Conservation (phyloP, 2,113 vertebrate genomes). For the Mesitornis unicolor region DNA sequence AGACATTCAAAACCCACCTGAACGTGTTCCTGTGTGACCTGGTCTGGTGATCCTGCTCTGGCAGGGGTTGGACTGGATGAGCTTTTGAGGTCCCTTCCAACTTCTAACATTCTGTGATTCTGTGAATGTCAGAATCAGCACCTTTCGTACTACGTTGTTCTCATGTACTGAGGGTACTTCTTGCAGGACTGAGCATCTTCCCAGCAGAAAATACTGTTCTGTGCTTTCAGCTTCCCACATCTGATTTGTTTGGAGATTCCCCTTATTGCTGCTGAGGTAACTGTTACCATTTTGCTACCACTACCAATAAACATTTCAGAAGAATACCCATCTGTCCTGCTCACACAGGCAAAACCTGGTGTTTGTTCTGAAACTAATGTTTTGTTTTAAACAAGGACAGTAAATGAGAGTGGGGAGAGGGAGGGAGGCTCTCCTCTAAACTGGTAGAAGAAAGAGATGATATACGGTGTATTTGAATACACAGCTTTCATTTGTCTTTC, state of each 20-base stretch:
- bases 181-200: neutral
- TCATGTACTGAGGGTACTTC: neutral
- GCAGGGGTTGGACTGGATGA: no score
- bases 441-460: neutral
- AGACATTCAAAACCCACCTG: no score
- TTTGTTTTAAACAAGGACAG: neutral
- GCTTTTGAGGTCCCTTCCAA: no score
- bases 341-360: neutral
- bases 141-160: fast-evolving
- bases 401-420: neutral
- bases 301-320: neutral
- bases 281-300: neutral
- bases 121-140: neutral
- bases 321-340: neutral
- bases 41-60: no score
- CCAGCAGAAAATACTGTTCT: neutral
- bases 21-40: no score
- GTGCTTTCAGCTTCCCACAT: neutral
- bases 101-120: no score
- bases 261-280: neutral
- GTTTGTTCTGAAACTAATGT: neutral
- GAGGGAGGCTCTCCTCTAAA: neutral
- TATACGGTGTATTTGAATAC: neutral
- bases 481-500: neutral
- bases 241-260: neutral